Conservation (phyloP, 2,797 vertebrate species). For the Aphelocoma californica region DNA sequence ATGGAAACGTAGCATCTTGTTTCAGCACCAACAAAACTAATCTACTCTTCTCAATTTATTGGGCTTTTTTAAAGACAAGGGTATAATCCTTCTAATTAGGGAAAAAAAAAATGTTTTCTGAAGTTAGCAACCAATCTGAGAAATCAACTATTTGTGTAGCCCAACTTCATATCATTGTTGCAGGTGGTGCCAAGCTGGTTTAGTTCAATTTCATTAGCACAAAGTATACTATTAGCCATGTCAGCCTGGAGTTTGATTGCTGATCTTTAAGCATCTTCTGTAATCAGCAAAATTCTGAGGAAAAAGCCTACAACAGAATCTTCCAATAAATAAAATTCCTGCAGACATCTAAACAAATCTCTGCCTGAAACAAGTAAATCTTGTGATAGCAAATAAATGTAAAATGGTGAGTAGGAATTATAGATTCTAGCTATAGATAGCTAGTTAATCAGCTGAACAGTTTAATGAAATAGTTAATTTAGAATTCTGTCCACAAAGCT, state of each 20-base stretch:
- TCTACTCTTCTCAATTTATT: background rate
- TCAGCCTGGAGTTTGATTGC: background rate
- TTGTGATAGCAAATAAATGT: background rate
- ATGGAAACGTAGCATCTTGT: background rate
- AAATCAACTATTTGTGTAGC: background rate
- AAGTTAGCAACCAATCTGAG: background rate
- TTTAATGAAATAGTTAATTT: background rate
- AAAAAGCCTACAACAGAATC: background rate
- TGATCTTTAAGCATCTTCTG: background rate
- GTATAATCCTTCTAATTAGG: background rate
- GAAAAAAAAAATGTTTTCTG: accelerated
- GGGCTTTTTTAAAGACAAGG: background rate
- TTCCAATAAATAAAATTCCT: background rate
- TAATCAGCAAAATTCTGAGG: background rate
- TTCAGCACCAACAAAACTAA: background rate
- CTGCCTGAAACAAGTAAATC: background rate
- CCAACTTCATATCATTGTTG: background rate
- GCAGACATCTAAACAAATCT: background rate
- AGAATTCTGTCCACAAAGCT: background rate
- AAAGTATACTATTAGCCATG: background rate
- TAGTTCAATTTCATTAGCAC: background rate
- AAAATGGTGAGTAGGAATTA: background rate
- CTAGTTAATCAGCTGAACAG: background rate
- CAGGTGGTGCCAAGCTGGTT: background rate
- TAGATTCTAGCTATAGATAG: background rate